Base-by-base conservation (phyloP, 2,113 vertebrate genomes). In the Leiothrix lutea region DNA sequence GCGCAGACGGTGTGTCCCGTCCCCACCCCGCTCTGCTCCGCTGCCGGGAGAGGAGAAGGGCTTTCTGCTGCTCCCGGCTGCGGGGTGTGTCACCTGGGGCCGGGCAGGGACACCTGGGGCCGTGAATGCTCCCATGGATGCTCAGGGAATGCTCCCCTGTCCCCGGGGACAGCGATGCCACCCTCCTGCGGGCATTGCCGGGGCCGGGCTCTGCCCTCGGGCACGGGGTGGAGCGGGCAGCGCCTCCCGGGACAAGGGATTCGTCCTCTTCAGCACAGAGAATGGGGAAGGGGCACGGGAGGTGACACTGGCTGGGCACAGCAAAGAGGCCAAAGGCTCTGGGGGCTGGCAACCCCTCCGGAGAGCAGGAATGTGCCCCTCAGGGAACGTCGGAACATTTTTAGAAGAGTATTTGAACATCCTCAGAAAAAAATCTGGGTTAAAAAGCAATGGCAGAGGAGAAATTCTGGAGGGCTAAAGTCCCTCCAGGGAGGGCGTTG, bases 251-350 rank as follows among this genome's bases (percentile, higher is more conserved):
- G 26, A 26, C 15, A 16, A 7, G 65, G 45, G 57, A 26, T 19
- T 40, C 11, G 40, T 42, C 42, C 42, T 42, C 44, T 44, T 5
- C 25, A 0, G 11, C 18, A 25, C 19, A 2, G 20, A 26, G 0
- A 1, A 4, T 0, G 0, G 8, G 40, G 21, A 9, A 7, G 48
- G 57, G 53, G 25, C 71, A 1, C 0, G 0, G 28, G 2, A 3
- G 91, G n/a, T 13, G 5, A 3, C 1, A 0, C 22, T 17, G 50
- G 7, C 40, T 50, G 38, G 18, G 13, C 1, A 5, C 45, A 25
- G 72, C 40, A 11, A 9, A 19, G 1, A 6, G 69, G 24, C 33
- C 53, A 8, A 28, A 5, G 38, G 64, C 86, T 14, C 3, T 4
- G 3, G 54, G 47, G 69, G 48, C 29, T 50, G 38, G 26, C 2